Evolutionary conservation across 2,113 vertebrate genomes (phyloP), one percentile per base, ranked within the genome.

Genomic region (Burhinus bistriatus): DNA sequence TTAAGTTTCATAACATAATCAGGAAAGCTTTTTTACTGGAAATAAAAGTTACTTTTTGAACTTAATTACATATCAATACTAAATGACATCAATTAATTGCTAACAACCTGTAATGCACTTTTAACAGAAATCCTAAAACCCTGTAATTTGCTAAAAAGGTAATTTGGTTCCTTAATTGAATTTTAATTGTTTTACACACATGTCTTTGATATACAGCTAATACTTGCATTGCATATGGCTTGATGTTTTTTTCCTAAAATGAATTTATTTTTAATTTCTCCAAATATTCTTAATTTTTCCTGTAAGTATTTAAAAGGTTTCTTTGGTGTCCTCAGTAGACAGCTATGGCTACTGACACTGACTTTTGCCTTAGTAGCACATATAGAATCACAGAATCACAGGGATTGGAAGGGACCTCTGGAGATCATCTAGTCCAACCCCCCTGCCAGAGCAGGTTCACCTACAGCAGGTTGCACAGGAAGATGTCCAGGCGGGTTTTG

Each of bases 31-130:
- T 93, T 91, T 58, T 75, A 83, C 73, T 89, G 45, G 47, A 94
- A 97, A 86, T 36, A 58, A 94, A 96, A 96, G 54, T 87, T 96
- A 95, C 59, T 92, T 87, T 89, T 95, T 83, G 72, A 89, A 81
- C 51, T 97, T 94, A 95, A 93, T 97, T 95, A 86, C 57, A 84
- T 75, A 91, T 83, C 89, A 95, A 82, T 92, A 70, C 26, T 93
- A 95, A 96, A 80, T 91, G 61, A 71, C 89, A 86, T 58, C 66
- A 95, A 94, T 92, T 95, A 96, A 95, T 96, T 94, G 70, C 77
- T 95, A 95, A 79, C 85, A 91, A 81, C 38, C 64, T 90, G 49
- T 88, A 95, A 94, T 86, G 86, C 34, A 84, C 69, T 91, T 88
- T 83, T 95, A 96, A 89, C 83, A 95, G 88, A 91, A 96, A 93